These are phyloP conservation scores for Chloromyia formosa DNA, from an alignment of 2,888 invertebrate genomes.

Conservation along the genomic window DNA sequence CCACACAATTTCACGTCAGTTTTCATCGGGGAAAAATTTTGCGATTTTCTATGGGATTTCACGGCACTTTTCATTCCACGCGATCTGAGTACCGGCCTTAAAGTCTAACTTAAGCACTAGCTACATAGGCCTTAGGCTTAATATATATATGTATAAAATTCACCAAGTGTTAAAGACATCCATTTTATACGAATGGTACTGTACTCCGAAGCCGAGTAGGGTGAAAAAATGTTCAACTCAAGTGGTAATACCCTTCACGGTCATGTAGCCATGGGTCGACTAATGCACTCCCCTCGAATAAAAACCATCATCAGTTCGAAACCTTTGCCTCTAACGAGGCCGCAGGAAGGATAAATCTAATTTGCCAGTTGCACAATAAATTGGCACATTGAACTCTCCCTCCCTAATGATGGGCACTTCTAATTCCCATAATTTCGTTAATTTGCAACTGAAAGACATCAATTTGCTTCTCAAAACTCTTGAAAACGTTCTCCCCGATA, in stretches of 20 bases:
- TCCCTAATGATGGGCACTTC: slow-evolving; percentile 40
- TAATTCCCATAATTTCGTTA: slow-evolving; percentile 50
- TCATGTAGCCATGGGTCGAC: neutral
- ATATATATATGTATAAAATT: too few relatives aligned
- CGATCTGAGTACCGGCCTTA: too few relatives aligned
- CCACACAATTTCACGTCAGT: too few relatives aligned
- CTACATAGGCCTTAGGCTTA: too few relatives aligned
- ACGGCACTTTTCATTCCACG: too few relatives aligned
- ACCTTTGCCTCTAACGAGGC: slow-evolving; percentile 31
- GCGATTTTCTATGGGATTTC: too few relatives aligned
- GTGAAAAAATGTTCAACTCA: neutral
- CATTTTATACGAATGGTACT: neutral
- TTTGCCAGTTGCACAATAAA: slow-evolving; percentile 50
- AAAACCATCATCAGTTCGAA: neutral
- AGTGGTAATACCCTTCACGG: neutral
- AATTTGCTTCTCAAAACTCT: slow-evolving; percentile 44
- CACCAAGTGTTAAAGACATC: too few relatives aligned
- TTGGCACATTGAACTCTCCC: slow-evolving; percentile 49
- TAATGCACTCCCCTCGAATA: neutral
- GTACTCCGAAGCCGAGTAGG: too few relatives aligned
- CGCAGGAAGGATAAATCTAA: slow-evolving; percentile 48
- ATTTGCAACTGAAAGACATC: slow-evolving; percentile 48
- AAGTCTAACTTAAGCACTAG: too few relatives aligned
- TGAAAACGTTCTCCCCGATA: neutral
- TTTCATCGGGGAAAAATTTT: too few relatives aligned